phyloP scores from a whole-genome alignment of 2,888 invertebrate species.

The Acrobasis suavella region DNA sequence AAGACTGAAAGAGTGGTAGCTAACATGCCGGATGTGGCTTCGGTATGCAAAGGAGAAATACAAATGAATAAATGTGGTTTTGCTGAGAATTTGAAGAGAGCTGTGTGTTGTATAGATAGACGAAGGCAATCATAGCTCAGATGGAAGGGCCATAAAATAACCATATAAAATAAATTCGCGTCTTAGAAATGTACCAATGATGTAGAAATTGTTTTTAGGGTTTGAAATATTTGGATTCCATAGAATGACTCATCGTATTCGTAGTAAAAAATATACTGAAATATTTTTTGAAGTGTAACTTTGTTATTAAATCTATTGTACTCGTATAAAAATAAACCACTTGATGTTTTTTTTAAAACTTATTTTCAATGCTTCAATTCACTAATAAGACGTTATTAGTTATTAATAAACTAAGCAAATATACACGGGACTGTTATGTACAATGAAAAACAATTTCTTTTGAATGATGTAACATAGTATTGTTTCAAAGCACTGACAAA shows the following conservation, averaged over 20 bases:
- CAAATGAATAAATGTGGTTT: constrained; percentile 69
- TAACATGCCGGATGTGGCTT: constrained; percentile 47
- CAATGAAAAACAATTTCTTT: neutral
- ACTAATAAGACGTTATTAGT: neutral
- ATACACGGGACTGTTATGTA: neutral
- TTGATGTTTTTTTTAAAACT: neutral
- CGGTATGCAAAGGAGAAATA: constrained; percentile 56
- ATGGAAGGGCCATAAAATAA: constrained; percentile 17
- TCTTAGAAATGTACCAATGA: constrained; percentile 13
- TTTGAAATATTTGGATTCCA: neutral
- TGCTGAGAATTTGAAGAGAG: constrained; percentile 70
- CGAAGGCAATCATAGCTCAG: constrained; percentile 66
- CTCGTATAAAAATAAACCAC: neutral
- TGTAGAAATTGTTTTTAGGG: neutral
- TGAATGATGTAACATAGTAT: neutral
- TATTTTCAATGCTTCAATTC: neutral
- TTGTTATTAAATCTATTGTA: neutral
- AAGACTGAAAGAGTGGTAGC: constrained; percentile 61
- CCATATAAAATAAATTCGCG: neutral
- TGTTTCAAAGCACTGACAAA: constrained; percentile 4
- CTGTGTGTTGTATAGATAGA: constrained; percentile 75
- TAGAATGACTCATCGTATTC: neutral
- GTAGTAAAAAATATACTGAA: neutral
- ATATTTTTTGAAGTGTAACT: neutral
- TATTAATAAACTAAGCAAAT: neutral